phyloP scores from a whole-genome alignment of 1,140 invertebrate genomes.

The Octopus sinensis region DNA sequence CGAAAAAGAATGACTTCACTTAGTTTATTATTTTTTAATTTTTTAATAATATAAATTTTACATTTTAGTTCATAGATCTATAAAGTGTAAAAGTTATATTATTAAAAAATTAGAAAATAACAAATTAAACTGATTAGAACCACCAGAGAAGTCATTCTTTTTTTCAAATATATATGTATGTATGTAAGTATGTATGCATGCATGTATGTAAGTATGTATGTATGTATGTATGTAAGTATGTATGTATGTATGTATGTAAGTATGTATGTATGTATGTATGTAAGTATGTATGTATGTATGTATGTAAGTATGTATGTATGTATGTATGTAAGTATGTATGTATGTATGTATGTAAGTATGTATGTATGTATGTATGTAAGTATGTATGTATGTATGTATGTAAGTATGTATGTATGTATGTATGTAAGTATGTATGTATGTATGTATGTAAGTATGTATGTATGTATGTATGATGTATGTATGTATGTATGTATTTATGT shows the following conservation, averaged over 20 bases:
- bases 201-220: not conserved
- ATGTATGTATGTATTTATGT: too few relatives aligned
- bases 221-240: not conserved
- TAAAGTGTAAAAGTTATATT: too few relatives aligned
- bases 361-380: not conserved
- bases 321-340: not conserved
- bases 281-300: not conserved
- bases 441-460: not conserved
- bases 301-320: not conserved
- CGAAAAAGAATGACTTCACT: too few relatives aligned
- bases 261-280: not conserved
- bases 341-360: not conserved
- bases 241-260: too few relatives aligned
- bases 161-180: not conserved
- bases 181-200: not conserved
- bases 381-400: not conserved
- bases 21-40: too few relatives aligned
- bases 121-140: too few relatives aligned
- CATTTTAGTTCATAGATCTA: too few relatives aligned
- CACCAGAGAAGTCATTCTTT: too few relatives aligned
- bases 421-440: not conserved
- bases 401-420: not conserved
- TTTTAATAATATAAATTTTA: too few relatives aligned
- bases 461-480: too few relatives aligned
- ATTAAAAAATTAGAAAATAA: too few relatives aligned